Evolutionary conservation across 2,113 vertebrate species (phyloP).

Genomic region (Rhinichthys klamathensis): DNA sequence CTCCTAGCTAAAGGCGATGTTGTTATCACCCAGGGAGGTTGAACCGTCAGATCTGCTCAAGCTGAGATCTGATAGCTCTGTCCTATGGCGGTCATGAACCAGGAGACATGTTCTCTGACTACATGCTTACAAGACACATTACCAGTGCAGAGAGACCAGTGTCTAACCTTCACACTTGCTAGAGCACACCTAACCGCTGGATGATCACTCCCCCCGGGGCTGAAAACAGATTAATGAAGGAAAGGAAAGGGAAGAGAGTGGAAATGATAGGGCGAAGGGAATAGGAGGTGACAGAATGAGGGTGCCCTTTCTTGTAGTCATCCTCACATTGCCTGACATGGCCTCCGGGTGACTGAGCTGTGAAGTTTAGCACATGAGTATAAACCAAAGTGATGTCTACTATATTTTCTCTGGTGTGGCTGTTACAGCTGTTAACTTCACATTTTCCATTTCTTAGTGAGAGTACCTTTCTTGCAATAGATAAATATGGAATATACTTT

Average conservation of each 20-base stretch:
- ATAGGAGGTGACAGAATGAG: slow-evolving; percentile 68
- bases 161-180: slow-evolving; percentile 28
- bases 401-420: background rate
- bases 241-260: slow-evolving; percentile 29
- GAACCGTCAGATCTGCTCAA: slow-evolving; percentile 34
- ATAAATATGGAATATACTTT: background rate
- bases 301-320: slow-evolving; percentile 54
- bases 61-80: slow-evolving; percentile 48
- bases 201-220: slow-evolving; percentile 24
- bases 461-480: background rate
- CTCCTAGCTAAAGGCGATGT: slow-evolving; percentile 33
- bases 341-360: slow-evolving; percentile 40
- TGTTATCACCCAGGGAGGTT: slow-evolving; percentile 42
- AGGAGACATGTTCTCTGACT: background rate
- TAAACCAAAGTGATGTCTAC: slow-evolving; percentile 37
- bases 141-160: slow-evolving; percentile 27
- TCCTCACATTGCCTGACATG: slow-evolving; percentile 23
- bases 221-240: background rate
- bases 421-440: background rate
- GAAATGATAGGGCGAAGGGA: slow-evolving; percentile 37
- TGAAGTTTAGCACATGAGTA: slow-evolving; percentile 24
- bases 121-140: slow-evolving; percentile 10
- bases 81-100: slow-evolving; percentile 33
- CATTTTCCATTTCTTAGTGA: background rate
- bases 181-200: slow-evolving; percentile 45